Base-by-base conservation (phyloP, 2,113 vertebrate genomes). In the Halcyon malimbica region DNA sequence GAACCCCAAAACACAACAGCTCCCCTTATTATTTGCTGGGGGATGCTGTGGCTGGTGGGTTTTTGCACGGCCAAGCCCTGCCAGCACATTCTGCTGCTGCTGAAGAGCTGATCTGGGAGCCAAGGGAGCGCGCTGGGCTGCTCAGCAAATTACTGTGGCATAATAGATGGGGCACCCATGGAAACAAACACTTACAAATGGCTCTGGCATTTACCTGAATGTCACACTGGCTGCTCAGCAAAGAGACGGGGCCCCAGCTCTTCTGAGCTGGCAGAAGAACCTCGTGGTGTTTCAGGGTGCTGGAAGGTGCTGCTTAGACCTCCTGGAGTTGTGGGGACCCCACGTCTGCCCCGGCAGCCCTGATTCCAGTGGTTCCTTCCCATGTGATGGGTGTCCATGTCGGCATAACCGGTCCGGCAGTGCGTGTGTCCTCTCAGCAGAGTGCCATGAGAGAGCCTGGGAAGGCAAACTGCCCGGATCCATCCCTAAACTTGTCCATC, bases 241-340 rank as follows among this genome's bases (percentile, higher is more conserved):
- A 8, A 56, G 42, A 46, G 46, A 31, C 2, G 0, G 16, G 20
- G 28, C 31, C 37, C 19, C 2, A 1, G 51, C 62, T 56, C 42
- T 3, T 1, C 50, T 0, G 4, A 65, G 74, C 59, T 44, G 81
- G 42, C 15, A 10, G 65, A 46, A 51, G 35, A 51, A 31, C 21
- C 24, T 9, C 1, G 0, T 2, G 1, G 46, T 2, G 0, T 50
- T 67, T 62, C 0, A 2, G 74, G 73, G 41, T 18, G 67, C 9
- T 31, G 42, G 26, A 26, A 57, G 35, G 42, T 42, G 35, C 16
- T 42, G 17, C 31, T 39, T 0, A 4, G 29, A 54, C 18, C 19
- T n/a, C 33, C 1, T 2, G 7, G 46, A 16, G n/a, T n/a, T 7
- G 5, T 13, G 1, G 57, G 50, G 42, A 78, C 11, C 25, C 64